Conservation (phyloP, 1,140 invertebrate genomes). For the Halictus rubicundus region DNA sequence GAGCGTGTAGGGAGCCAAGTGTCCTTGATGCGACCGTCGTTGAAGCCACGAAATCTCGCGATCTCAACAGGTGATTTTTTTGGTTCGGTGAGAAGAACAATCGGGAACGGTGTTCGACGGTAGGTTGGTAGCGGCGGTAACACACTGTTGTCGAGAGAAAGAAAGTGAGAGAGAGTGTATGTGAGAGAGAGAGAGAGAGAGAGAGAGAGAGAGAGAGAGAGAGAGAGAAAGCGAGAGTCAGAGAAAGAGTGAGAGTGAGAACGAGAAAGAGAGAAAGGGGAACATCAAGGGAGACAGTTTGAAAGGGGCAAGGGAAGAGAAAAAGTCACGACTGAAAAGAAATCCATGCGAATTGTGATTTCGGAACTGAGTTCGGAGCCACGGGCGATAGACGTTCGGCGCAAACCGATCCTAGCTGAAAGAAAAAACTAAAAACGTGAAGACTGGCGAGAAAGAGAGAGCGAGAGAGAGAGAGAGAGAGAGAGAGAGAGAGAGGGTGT, state of each 20-base stretch:
- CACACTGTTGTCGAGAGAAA: neutral
- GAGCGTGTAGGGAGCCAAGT: constrained; percentile 81
- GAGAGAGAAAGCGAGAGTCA: too few species aligned
- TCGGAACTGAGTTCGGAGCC: constrained; percentile 80
- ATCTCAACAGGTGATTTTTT: constrained; percentile 75
- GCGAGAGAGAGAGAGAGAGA: too few species aligned
- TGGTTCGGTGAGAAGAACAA: constrained; percentile 7
- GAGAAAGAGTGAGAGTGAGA: too few species aligned
- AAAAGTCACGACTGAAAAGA: constrained; percentile 63
- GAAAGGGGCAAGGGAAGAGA: constrained; percentile 49
- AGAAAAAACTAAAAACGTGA: constrained; percentile 37
- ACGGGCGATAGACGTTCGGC: constrained; percentile 80
- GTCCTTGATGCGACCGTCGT: constrained; percentile 81
- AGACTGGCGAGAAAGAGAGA: constrained; percentile 43
- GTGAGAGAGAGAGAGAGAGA: too few species aligned
- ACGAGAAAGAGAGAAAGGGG: constrained; percentile 13
- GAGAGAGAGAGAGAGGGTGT: constrained; percentile 50
- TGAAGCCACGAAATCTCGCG: constrained; percentile 80
- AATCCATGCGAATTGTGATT: constrained; percentile 71
- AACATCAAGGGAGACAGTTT: constrained; percentile 57
- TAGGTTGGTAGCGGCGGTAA: neutral
- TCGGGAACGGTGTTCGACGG: constrained; percentile 4
- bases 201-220: too few species aligned
- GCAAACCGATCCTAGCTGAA: constrained; percentile 80
- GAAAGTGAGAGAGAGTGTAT: too few species aligned